These are phyloP conservation scores for Drusus annulatus DNA, from an alignment of 1,140 invertebrate genomes.

Conservation along the genomic window DNA sequence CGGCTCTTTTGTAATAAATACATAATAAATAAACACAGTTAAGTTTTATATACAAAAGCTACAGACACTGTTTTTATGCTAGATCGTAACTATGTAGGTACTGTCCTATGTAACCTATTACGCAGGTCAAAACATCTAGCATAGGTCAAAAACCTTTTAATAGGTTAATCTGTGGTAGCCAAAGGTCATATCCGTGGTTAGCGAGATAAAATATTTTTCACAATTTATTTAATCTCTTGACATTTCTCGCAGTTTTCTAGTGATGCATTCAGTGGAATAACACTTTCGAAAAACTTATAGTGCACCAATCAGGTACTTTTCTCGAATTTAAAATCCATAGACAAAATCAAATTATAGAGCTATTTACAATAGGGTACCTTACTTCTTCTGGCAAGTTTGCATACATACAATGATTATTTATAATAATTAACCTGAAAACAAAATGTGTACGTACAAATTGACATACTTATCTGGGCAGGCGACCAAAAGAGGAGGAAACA, in stretches of 20 bases:
- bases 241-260: no score
- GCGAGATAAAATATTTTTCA: no score
- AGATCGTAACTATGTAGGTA: not conserved
- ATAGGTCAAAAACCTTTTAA: not conserved
- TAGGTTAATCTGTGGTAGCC: not conserved
- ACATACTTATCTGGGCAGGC: not conserved
- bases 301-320: no score
- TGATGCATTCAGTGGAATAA: no score
- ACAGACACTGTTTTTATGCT: slow-evolving; percentile 4
- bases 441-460: not conserved
- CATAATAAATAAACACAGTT: slow-evolving; percentile 34
- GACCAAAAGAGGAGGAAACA: not conserved
- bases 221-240: no score
- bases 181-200: not conserved
- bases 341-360: no score
- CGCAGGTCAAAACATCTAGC: no score
- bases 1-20: slow-evolving; percentile 1
- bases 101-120: no score
- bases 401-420: not conserved
- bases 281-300: no score
- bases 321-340: no score
- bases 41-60: slow-evolving; percentile 41
- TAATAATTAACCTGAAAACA: not conserved
- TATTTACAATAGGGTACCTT: no score
- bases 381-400: no score